Evolutionary conservation across 2,888 invertebrate species (phyloP).

Genomic region (Hesperia comma): DNA sequence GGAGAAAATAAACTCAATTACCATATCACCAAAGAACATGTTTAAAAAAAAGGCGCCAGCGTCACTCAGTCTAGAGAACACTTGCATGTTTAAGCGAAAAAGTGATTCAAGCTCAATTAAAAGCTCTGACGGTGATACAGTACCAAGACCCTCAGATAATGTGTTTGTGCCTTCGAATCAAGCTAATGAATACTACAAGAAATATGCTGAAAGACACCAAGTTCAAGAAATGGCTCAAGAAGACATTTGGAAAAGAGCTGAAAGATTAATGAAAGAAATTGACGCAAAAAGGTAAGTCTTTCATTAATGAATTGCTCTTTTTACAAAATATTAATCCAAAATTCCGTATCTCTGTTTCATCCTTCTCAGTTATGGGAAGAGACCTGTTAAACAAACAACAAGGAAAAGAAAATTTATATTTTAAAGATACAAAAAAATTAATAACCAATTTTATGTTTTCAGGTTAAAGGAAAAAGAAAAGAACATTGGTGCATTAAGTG

Average conservation of each 20-base stretch:
- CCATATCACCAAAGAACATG: not conserved
- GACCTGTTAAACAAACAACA: too few relatives aligned
- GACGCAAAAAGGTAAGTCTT: constrained; percentile 54
- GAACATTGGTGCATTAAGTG: not conserved
- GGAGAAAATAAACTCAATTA: not conserved
- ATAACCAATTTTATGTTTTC: not conserved
- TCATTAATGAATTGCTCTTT: not conserved
- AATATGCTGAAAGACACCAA: constrained; percentile 51
- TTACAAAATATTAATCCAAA: too few relatives aligned
- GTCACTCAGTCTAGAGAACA: not conserved
- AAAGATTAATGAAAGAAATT: constrained; percentile 57
- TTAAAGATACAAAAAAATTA: not conserved
- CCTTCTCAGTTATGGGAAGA: too few relatives aligned
- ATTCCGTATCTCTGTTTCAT: too few relatives aligned
- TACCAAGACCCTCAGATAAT: not conserved
- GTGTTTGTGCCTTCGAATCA: constrained; percentile 52
- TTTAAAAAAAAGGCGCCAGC: constrained; percentile 15
- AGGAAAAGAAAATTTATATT: too few relatives aligned
- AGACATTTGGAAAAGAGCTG: constrained; percentile 57
- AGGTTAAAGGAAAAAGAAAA: constrained; percentile 11
- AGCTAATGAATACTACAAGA: constrained; percentile 58
- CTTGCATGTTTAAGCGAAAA: constrained; percentile 18
- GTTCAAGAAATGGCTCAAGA: constrained; percentile 48
- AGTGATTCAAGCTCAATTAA: constrained; percentile 10
- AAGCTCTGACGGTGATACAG: constrained; percentile 12